Conservation (phyloP, 2,797 vertebrate species). For the Pagetopsis macropterus region DNA sequence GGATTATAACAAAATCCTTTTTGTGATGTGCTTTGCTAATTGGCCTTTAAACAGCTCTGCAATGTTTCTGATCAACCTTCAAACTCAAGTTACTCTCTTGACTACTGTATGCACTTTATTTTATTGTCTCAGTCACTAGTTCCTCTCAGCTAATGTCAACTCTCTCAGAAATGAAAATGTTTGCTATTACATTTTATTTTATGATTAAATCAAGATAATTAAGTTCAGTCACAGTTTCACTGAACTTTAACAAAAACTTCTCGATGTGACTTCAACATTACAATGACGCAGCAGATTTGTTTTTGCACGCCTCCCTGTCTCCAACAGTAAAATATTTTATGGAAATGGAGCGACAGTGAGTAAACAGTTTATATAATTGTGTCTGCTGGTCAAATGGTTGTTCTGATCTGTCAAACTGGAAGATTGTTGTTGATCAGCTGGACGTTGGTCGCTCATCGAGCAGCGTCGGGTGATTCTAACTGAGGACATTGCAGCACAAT, state of each 20-base stretch:
- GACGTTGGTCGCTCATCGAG: not conserved
- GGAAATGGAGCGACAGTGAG: not conserved
- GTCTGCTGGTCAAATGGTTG: constrained; percentile 37
- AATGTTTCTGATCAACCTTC: not conserved
- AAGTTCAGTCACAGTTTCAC: not conserved
- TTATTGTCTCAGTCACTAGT: not conserved
- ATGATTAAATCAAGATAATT: not conserved
- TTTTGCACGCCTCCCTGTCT: not conserved
- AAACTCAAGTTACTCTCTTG: not conserved
- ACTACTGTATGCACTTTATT: not conserved
- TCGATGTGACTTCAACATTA: too few species aligned
- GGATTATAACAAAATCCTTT: not conserved
- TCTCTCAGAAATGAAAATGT: not conserved
- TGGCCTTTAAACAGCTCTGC: too few species aligned
- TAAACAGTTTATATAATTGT: constrained; percentile 4
- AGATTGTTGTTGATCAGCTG: too few species aligned
- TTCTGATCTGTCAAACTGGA: too few species aligned
- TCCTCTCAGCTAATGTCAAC: not conserved
- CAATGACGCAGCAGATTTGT: not conserved
- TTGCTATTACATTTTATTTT: not conserved
- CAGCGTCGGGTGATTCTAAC: not conserved
- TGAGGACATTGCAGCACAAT: not conserved
- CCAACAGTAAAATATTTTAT: too few species aligned
- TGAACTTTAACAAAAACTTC: not conserved
- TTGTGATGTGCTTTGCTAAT: not conserved